A percentile compares a stretch with the other conserved stretches of the same genome.
These are phyloP conservation scores for Pseudorhiza aurosa DNA, from an alignment of 30 jellyfish, hydroid and myxozoan species.

Conservation along the genomic window DNA sequence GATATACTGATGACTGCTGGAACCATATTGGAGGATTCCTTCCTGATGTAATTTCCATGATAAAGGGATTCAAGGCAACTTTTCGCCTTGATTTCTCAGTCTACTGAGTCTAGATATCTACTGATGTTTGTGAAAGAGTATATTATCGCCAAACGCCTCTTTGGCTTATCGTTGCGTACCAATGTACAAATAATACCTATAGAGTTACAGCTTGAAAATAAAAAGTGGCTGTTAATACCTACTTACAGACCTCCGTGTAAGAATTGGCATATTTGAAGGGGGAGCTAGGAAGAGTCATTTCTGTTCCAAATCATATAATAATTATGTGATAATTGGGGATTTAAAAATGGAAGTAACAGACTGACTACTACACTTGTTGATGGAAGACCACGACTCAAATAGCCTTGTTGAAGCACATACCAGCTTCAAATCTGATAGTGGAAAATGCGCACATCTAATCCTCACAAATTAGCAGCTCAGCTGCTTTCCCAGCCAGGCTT, in stretches of 20 bases:
- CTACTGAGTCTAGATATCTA: too few species aligned
- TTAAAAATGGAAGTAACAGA: conserved; percentile 6
- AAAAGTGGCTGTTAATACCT: conserved; percentile 15
- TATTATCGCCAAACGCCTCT: conserved; percentile 9
- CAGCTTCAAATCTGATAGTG: neutral
- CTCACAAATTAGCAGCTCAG: conserved; percentile 15
- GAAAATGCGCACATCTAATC: conserved; percentile 11
- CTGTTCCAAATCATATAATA: conserved; percentile 15
- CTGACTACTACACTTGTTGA: neutral
- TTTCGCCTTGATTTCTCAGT: too few species aligned
- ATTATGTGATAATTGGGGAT: conserved; percentile 24
- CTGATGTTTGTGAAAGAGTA: conserved; percentile 21
- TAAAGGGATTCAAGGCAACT: too few species aligned
- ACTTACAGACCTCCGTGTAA: conserved; percentile 30
- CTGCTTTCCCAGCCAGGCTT: conserved; percentile 19
- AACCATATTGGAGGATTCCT: too few species aligned
- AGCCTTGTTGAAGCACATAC: conserved; percentile 11
- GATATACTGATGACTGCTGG: too few species aligned
- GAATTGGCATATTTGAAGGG: neutral
- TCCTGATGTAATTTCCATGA: too few species aligned
- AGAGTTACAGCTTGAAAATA: neutral
- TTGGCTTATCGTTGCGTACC: neutral
- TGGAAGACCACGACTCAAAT: neutral
- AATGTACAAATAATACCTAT: conserved; percentile 19
- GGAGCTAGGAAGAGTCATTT: conserved; percentile 21